Evolutionary conservation across 2,113 vertebrate genomes (phyloP).

Genomic region (Nibea coibor): DNA sequence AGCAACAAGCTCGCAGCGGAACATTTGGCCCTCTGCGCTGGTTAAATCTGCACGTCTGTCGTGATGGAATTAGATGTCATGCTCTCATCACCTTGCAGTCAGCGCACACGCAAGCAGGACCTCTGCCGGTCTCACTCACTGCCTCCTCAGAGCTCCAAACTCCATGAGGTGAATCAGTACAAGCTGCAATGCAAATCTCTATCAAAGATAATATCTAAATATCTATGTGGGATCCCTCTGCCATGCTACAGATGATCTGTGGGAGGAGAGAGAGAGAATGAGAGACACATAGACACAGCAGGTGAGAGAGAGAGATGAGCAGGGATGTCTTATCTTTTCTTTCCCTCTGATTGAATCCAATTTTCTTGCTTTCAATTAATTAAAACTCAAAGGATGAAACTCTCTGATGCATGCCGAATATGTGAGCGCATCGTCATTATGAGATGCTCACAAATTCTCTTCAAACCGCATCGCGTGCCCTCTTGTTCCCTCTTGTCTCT

Average conservation of each 20-base stretch:
- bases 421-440: conserved; percentile 10
- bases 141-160: conserved; percentile 8
- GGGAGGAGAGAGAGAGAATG: neutral
- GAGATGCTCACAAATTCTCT: conserved; percentile 1
- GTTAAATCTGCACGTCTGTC: conserved; percentile 1
- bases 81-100: conserved; percentile 8
- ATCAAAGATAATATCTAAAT: neutral
- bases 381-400: conserved; percentile 40
- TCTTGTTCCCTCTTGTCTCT: neutral
- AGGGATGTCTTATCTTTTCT: conserved; percentile 29
- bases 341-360: conserved; percentile 47
- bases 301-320: conserved; percentile 15
- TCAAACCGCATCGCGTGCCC: neutral
- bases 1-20: neutral
- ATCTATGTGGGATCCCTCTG: conserved; percentile 2
- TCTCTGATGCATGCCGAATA: conserved; percentile 37
- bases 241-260: conserved; percentile 11
- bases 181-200: conserved; percentile 39
- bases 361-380: conserved; percentile 57
- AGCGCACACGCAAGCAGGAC: neutral
- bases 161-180: conserved; percentile 35
- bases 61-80: conserved; percentile 35
- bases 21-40: neutral
- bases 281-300: conserved; percentile 4
- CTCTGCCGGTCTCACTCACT: neutral